phyloP scores from a whole-genome alignment of 2,113 vertebrate species.

The Accipiter cooperii region DNA sequence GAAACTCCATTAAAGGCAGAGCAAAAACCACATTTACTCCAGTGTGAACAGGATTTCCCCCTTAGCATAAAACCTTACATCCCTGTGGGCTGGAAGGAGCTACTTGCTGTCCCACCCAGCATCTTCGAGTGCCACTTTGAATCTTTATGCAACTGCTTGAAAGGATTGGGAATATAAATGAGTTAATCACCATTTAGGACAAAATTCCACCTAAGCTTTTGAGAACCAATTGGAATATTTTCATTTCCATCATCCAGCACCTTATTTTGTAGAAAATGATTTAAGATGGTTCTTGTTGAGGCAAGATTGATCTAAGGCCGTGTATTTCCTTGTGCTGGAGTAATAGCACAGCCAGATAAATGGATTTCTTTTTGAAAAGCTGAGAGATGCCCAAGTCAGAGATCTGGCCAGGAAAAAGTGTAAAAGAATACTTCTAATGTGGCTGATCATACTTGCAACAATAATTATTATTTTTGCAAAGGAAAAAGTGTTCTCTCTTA shows the following conservation, averaged over 20 bases:
- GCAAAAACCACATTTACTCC: background rate
- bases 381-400: background rate
- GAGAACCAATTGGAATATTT: background rate
- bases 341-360: background rate
- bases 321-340: background rate
- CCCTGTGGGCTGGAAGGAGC: background rate
- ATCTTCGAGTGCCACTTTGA: background rate
- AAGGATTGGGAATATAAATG: background rate
- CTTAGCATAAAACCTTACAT: background rate
- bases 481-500: background rate
- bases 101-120: background rate
- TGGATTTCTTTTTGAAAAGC: background rate
- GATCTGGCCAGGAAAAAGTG: background rate
- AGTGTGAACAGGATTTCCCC: slow-evolving; percentile 13
- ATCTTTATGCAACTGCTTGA: background rate
- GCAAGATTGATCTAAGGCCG: background rate
- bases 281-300: background rate
- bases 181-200: background rate
- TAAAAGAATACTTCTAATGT: background rate
- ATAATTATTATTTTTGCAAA: background rate
- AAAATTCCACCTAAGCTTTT: background rate
- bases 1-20: slow-evolving; percentile 25
- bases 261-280: background rate
- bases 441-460: background rate
- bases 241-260: background rate